Evolutionary conservation across 2,113 vertebrate genomes (phyloP).

Genomic region (Urocolius indicus): DNA sequence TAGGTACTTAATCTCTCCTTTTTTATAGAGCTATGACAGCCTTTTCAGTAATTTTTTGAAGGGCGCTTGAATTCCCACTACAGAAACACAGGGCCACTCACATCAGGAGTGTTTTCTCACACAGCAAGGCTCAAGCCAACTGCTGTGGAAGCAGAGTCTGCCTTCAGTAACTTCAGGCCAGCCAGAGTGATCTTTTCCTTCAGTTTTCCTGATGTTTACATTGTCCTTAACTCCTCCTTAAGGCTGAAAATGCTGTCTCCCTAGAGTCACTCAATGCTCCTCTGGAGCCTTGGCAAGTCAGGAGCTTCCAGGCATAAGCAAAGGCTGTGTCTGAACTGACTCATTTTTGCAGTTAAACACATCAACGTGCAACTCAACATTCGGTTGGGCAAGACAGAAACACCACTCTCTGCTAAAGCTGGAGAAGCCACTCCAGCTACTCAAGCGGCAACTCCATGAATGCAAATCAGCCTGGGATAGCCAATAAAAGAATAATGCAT

Average conservation of each 20-base stretch:
- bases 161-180: neutral
- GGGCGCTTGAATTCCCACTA: neutral
- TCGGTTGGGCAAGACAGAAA: neutral
- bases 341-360: neutral
- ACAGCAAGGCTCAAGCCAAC: fast-evolving
- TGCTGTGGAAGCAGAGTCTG: neutral
- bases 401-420: fast-evolving
- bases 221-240: neutral
- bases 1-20: neutral
- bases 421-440: neutral
- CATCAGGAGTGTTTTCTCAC: neutral
- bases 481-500: conserved; percentile 51
- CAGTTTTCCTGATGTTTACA: neutral
- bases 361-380: fast-evolving
- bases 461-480: conserved; percentile 44
- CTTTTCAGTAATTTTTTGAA: neutral
- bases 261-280: neutral
- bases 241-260: neutral
- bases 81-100: too few species aligned
- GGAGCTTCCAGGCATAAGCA: neutral
- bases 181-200: neutral
- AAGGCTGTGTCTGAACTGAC: neutral
- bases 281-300: neutral
- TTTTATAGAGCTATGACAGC: neutral
- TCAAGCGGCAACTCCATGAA: conserved; percentile 24